Percentiles rank a stretch among this genome's conserved stretches.
These are phyloP conservation scores for Napeogenes inachia DNA, from an alignment of 2,888 invertebrate species.

Conservation along the genomic window DNA sequence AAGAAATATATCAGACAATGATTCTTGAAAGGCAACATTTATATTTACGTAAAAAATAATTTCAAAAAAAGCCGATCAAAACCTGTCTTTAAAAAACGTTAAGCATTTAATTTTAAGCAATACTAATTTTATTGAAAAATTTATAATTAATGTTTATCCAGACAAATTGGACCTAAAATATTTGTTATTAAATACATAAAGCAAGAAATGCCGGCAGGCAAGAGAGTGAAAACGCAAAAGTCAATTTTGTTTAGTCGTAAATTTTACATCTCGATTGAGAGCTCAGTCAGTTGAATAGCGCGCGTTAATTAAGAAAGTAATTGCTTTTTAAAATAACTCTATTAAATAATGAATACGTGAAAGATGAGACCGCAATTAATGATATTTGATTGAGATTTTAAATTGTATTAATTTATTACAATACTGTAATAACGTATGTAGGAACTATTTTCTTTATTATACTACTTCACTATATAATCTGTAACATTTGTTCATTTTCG, in stretches of 20 bases:
- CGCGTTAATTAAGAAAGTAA: constrained; percentile 46
- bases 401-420: neutral
- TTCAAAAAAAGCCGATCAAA: too few species aligned
- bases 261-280: constrained; percentile 34
- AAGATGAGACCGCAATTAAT: constrained; percentile 8
- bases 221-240: constrained; percentile 5
- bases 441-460: too few species aligned
- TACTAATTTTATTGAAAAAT: too few species aligned
- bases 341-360: constrained; percentile 49
- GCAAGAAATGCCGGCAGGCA: neutral
- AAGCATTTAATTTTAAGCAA: too few species aligned
- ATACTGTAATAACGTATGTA: neutral
- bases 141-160: too few species aligned
- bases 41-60: too few species aligned
- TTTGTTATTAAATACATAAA: neutral
- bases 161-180: too few species aligned
- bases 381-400: constrained; percentile 12
- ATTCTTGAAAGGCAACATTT: too few species aligned
- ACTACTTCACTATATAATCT: too few species aligned
- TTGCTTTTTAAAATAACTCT: constrained; percentile 58
- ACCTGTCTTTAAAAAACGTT: too few species aligned
- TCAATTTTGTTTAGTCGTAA: constrained; percentile 12
- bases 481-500: too few species aligned
- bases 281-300: constrained; percentile 26
- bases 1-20: too few species aligned